Evolutionary conservation across 2,113 vertebrate genomes (phyloP).

Genomic region (Ctenodactylus gundi): DNA sequence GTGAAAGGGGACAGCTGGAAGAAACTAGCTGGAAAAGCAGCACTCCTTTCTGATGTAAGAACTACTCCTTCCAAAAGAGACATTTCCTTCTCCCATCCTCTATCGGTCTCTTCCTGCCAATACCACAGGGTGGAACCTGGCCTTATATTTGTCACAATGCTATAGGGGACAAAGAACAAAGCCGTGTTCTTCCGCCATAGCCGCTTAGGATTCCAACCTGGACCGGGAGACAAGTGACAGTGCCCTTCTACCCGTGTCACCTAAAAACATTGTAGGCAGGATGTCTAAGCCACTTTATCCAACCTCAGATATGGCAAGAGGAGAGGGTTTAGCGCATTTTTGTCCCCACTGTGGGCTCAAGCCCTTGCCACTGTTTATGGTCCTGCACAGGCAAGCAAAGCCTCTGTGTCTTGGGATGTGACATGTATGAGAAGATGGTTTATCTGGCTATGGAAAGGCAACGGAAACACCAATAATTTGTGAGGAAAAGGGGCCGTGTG

Average conservation of each 20-base stretch:
- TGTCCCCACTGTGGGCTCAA: not conserved
- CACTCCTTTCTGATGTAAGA: not conserved
- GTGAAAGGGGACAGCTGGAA: not conserved
- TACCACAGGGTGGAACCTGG: not conserved
- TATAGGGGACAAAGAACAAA: not conserved
- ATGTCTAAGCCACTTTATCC: not conserved
- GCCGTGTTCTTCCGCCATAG: not conserved
- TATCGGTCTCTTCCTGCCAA: not conserved
- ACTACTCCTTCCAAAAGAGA: not conserved
- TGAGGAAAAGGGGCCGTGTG: not conserved
- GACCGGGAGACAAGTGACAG: not conserved
- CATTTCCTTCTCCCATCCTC: not conserved
- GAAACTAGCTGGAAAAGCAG: not conserved
- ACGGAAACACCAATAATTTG: not conserved
- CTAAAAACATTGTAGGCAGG: not conserved
- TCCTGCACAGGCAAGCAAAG: not conserved
- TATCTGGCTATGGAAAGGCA: not conserved
- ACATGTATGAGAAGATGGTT: not conserved
- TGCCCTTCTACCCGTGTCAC: not conserved
- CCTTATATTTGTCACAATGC: not conserved
- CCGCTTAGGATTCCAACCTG: not conserved
- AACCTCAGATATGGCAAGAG: not conserved
- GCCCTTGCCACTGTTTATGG: not conserved
- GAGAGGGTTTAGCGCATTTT: not conserved
- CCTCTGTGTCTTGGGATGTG: not conserved